Percentiles rank a stretch among this genome's conserved stretches.
Evolutionary conservation across 2,888 invertebrate genomes (phyloP).

Genomic region (Tenthredo notha): DNA sequence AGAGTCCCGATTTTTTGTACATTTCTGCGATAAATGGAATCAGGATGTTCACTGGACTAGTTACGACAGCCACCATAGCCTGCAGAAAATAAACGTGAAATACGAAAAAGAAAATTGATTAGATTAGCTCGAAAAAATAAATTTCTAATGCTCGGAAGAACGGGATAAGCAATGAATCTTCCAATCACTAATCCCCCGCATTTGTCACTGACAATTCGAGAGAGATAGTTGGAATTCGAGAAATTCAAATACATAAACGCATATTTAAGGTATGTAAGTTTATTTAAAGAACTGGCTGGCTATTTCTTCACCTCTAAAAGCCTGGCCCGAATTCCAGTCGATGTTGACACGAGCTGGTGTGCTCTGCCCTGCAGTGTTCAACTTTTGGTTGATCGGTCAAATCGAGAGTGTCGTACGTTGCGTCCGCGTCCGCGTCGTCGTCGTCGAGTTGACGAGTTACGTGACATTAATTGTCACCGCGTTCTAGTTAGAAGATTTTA

Average conservation of each 20-base stretch:
- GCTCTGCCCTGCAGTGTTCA: neutral
- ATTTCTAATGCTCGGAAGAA: slow-evolving; percentile 52
- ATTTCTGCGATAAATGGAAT: slow-evolving; percentile 86
- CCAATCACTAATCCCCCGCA: neutral
- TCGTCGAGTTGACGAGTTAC: slow-evolving; percentile 34
- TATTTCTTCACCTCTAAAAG: neutral
- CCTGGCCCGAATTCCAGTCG: slow-evolving; percentile 12
- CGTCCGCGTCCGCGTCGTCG: neutral
- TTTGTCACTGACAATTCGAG: neutral
- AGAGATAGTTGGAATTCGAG: slow-evolving; percentile 56
- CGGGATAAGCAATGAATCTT: neutral
- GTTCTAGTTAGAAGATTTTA: neutral
- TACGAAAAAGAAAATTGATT: slow-evolving; percentile 42
- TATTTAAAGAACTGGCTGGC: slow-evolving; percentile 1
- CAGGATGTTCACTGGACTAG: slow-evolving; percentile 84
- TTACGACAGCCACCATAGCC: slow-evolving; percentile 79
- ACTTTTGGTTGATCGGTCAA: slow-evolving; percentile 19
- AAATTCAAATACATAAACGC: neutral
- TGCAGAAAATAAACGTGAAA: slow-evolving; percentile 62
- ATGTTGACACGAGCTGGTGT: slow-evolving; percentile 3
- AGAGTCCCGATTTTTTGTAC: slow-evolving; percentile 83
- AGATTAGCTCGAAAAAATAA: slow-evolving; percentile 44
- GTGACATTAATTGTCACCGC: slow-evolving; percentile 41
- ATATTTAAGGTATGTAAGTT: neutral
- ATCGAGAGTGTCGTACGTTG: neutral